Base-by-base conservation (phyloP, 30 jellyfish, hydroid and myxozoan species). In the Clytia hemisphaerica region DNA sequence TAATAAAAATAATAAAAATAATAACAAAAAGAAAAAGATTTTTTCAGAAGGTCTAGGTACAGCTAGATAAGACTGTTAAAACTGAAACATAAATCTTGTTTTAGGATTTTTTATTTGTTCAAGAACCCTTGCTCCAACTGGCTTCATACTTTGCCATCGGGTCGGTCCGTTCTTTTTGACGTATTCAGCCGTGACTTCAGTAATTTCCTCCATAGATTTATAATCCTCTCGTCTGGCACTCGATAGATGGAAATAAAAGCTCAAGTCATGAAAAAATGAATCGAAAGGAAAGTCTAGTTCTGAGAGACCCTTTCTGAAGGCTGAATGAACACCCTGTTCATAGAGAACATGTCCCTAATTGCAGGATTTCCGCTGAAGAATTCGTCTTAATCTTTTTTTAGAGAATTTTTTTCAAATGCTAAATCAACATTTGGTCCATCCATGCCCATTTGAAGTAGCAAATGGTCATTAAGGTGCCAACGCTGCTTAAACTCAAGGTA, bases 341-440 rank as follows among this genome's bases (percentile, higher is more conserved):
- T n/a, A 55, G 29, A 21, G 69, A 55, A 28, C 69, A 55, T 15
- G 69, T 19, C 15, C 69, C 69, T 3, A 55, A 32, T 32, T 15
- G 36, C 51, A 55, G 29, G n/a, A n/a, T n/a, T n/a, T n/a, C n/a
- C n/a, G n/a, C n/a, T n/a, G n/a, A n/a, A n/a, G n/a, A n/a, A n/a
- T n/a, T n/a, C n/a, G n/a, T n/a, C n/a, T 3, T 28, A 4, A 2
- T 19, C 42, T 15, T 40, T 19, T 3, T 18, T 28, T 55, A 3
- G 42, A 4, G 29, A 55, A 4, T 55, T 55, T 3, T 55, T 55
- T 40, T 55, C 69, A 55, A 55, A 55, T 2, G 69, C 24, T 2
- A 55, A 18, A 55, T 55, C 29, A 3, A 55, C 69, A 28, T 55
- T 55, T 22, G 69, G 69, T 2, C 69, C 51, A 21, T 50, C 65